These are phyloP conservation scores for Drosophila pegasa DNA, from an alignment of 2,888 invertebrate species.

Conservation along the genomic window DNA sequence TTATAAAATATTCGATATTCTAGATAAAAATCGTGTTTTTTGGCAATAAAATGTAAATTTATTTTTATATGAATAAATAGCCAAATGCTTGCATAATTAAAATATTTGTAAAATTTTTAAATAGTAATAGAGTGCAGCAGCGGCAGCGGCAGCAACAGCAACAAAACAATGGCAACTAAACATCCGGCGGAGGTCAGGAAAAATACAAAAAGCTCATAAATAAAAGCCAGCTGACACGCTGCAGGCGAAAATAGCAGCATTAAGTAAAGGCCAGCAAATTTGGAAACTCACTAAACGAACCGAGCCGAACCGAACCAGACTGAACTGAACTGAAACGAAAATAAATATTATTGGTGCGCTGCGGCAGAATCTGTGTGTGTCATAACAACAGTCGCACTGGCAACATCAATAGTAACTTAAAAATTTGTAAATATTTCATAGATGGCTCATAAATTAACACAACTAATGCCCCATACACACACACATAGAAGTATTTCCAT, in stretches of 20 bases:
- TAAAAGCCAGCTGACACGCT: constrained; percentile 66
- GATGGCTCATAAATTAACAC: constrained; percentile 80
- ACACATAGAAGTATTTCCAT: constrained; percentile 46
- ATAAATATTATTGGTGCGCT: constrained; percentile 46
- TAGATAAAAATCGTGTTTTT: constrained; percentile 1
- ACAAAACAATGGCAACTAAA: constrained; percentile 65
- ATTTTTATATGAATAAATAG: constrained; percentile 50
- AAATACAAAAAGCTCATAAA: constrained; percentile 68
- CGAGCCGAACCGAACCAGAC: background rate
- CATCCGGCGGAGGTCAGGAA: constrained; percentile 74
- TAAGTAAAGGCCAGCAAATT: constrained; percentile 11
- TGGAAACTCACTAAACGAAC: constrained; percentile 47
- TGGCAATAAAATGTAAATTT: constrained; percentile 17
- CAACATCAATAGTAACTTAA: constrained; percentile 67
- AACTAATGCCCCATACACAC: constrained; percentile 68
- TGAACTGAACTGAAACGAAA: constrained; percentile 15
- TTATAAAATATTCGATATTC: background rate
- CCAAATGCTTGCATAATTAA: constrained; percentile 65
- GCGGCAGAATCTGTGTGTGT: constrained; percentile 50
- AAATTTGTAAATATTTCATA: constrained; percentile 80
- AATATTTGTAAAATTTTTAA: constrained; percentile 47
- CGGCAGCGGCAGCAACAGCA: constrained; percentile 6
- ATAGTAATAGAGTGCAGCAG: constrained; percentile 22
- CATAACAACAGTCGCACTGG: constrained; percentile 24
- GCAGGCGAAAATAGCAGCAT: constrained; percentile 45